A percentile compares a stretch with the other conserved stretches of the same genome.
Evolutionary conservation across 2,113 vertebrate genomes (phyloP).

Genomic region (Petrocephalus zakoni): DNA sequence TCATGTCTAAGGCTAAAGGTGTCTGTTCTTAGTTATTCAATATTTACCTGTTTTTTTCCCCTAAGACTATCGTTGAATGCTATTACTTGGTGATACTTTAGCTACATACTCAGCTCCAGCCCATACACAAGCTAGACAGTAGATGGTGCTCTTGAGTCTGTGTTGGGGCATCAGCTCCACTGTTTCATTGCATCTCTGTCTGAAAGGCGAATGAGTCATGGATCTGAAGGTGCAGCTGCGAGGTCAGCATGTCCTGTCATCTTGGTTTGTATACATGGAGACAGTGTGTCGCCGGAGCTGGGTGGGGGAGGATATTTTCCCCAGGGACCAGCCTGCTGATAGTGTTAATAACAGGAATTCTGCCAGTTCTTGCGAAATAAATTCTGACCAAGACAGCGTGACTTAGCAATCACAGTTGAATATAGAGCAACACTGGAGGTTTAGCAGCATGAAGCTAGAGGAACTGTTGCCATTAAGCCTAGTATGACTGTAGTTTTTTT

Average conservation of each 20-base stretch:
- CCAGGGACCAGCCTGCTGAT: background rate
- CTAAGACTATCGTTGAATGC: background rate
- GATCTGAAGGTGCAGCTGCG: background rate
- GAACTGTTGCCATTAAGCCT: background rate
- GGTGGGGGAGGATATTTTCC: background rate
- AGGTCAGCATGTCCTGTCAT: background rate
- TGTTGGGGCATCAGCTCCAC: background rate
- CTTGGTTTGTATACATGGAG: background rate
- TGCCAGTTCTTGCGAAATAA: background rate
- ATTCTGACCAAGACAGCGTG: background rate
- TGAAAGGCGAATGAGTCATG: background rate
- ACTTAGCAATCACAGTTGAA: background rate
- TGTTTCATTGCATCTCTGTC: background rate
- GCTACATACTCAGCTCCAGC: background rate
- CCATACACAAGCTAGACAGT: background rate
- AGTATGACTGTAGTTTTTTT: background rate
- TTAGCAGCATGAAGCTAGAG: background rate
- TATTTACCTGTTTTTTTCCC: background rate
- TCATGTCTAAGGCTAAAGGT: background rate
- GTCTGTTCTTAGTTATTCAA: background rate
- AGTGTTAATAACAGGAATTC: background rate
- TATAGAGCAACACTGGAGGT: background rate
- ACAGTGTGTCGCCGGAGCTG: background rate
- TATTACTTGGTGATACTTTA: background rate
- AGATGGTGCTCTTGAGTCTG: background rate